Conservation (phyloP, 1,140 invertebrate genomes). For the Drosophila nebulosa region DNA sequence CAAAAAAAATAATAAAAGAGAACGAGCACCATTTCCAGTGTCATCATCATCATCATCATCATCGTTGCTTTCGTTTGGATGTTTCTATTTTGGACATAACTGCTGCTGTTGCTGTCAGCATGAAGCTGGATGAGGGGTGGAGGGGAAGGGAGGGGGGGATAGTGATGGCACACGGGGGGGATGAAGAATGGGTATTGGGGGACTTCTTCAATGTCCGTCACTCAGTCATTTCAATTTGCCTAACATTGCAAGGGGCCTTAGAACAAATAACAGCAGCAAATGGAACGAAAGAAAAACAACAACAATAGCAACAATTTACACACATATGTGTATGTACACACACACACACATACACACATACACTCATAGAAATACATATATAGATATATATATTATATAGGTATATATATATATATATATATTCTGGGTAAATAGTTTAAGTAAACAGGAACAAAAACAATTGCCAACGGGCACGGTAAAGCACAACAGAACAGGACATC, state of each 20-base stretch:
- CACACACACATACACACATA: neutral
- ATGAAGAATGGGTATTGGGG: neutral
- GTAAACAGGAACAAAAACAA: slow-evolving; percentile 22
- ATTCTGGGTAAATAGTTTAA: slow-evolving; percentile 34
- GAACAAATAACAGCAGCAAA: slow-evolving; percentile 19
- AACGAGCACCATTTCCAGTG: neutral
- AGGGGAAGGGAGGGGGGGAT: no score
- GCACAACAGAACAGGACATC: slow-evolving; percentile 2
- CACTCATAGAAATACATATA: neutral
- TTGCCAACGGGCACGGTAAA: neutral
- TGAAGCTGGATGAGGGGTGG: slow-evolving; percentile 11
- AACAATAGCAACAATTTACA: slow-evolving; percentile 7
- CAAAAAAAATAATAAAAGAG: neutral
- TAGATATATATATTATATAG: neutral
- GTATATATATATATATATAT: neutral
- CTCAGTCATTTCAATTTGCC: slow-evolving; percentile 25
- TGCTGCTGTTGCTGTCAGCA: slow-evolving; percentile 28
- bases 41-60: neutral
- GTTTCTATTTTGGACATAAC: slow-evolving; percentile 6
- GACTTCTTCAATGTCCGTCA: slow-evolving; percentile 18
- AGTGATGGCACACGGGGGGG: neutral
- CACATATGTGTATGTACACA: no score
- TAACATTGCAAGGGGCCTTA: slow-evolving; percentile 3
- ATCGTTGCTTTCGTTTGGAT: slow-evolving; percentile 29
- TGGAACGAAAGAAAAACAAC: slow-evolving; percentile 31